phyloP scores from a whole-genome alignment of 1,140 invertebrate species.

The Varroa destructor region DNA sequence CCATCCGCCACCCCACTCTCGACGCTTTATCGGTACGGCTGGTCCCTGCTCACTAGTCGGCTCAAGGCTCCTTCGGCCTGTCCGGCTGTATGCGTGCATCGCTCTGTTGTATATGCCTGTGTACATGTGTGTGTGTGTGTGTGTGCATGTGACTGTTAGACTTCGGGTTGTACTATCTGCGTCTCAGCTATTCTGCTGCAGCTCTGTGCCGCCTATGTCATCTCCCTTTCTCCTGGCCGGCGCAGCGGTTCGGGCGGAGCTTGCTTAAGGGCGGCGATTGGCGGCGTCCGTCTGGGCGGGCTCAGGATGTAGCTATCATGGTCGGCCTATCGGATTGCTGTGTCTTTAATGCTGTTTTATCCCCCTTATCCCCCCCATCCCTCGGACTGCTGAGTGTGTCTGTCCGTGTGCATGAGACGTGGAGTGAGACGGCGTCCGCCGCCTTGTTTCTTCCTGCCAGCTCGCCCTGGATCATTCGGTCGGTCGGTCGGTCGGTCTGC shows the following conservation, averaged over 20 bases:
- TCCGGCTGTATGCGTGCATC: no score
- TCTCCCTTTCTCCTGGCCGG: no score
- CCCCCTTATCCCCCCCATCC: background rate
- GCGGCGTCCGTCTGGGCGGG: constrained; percentile 4
- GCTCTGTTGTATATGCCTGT: no score
- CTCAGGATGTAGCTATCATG: constrained; percentile 25
- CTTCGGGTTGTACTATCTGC: no score
- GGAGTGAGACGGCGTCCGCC: constrained; percentile 7
- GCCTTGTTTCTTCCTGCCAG: constrained; percentile 14
- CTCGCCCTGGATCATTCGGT: background rate
- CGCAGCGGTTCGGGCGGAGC: background rate
- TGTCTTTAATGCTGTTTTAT: constrained; percentile 29
- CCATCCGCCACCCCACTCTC: no score
- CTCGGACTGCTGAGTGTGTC: background rate
- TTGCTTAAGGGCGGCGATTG: background rate
- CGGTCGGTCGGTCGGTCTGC: background rate
- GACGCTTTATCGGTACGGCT: no score
- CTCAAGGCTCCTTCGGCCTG: no score
- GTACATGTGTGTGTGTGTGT: no score
- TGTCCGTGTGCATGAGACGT: background rate
- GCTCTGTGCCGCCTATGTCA: no score
- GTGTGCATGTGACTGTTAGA: no score
- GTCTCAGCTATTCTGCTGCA: no score
- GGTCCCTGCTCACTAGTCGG: no score
- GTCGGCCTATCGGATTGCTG: constrained; percentile 28